A percentile compares a stretch with the other conserved stretches of the same genome.
These are phyloP conservation scores for Nymphalis io DNA, from an alignment of 1,140 invertebrate species.

Conservation along the genomic window DNA sequence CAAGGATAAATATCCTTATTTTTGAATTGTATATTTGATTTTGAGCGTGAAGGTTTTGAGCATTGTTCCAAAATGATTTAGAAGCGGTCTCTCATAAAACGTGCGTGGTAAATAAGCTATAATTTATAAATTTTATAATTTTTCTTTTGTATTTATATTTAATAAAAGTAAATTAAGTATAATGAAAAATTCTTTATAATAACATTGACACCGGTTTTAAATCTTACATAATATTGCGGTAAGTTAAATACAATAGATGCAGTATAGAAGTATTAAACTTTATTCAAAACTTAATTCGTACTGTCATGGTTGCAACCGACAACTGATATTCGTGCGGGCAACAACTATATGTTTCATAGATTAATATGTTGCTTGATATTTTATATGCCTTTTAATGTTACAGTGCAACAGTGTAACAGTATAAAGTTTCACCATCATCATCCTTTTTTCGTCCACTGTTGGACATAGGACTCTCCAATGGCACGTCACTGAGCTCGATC, in stretches of 20 bases:
- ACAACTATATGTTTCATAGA: neutral
- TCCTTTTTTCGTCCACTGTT: too few species aligned
- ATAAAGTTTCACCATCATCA: too few species aligned
- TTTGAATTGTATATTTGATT: neutral
- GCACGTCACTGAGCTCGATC: too few species aligned
- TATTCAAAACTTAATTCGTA: neutral
- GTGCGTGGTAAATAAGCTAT: neutral
- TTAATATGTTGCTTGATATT: neutral
- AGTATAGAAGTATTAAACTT: too few species aligned
- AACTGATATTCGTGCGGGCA: slow-evolving; percentile 5
- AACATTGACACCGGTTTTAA: too few species aligned
- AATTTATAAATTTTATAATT: neutral
- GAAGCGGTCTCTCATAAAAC: neutral
- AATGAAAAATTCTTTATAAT: too few species aligned
- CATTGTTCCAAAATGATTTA: neutral
- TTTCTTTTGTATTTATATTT: neutral
- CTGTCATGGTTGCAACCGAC: neutral
- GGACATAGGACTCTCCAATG: too few species aligned
- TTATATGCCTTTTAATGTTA: slow-evolving; percentile 3
- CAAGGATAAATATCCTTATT: neutral
- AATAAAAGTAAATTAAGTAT: too few species aligned
- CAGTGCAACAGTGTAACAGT: neutral
- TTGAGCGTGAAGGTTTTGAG: too few species aligned
- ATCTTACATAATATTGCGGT: too few species aligned
- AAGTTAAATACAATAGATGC: too few species aligned